Evolutionary conservation across 2,113 vertebrate genomes (phyloP), one percentile per base, ranked within the genome.

Genomic region (Anarhynchus alexandrinus): DNA sequence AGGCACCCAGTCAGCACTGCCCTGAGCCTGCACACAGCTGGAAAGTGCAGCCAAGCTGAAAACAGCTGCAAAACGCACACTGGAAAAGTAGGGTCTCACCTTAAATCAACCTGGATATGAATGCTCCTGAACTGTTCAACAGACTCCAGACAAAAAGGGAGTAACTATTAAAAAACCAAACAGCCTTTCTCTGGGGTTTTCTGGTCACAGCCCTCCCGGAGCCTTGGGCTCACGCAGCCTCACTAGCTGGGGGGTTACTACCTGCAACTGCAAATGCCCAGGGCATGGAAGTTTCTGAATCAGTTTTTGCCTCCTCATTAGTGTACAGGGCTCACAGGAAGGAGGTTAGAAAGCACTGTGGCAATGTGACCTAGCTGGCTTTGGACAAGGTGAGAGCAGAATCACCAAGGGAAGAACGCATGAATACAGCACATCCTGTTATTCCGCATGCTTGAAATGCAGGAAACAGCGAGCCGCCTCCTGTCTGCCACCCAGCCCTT

Each of bases 371-470:
- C 71, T 34, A 32, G 79, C 86, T 79, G 59, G 82, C 80, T 88
- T 22, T 14, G 19, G 85, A 47, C 73, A 82, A 82, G 90, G 90
- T 15, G 42, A 73, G 72, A 55, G 71, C 85, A 88, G 74, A 69
- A 64, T 3, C 0, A 4, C n/a, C 90, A 43, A 5, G 55, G 92
- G 90, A 90, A 88, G 74, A 3, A n/a, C n/a, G 86, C 65, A 74
- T 43, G 72, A 71, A 70, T 1, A 78, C 32, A 66, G 88, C 86
- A 88, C 69, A 90, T 96, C 96, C 96, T 95, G 96, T 93, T 96
- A 90, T 86, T 96, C 71, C 22, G 5, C 22, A 10, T 30, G 62
- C 87, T 78, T 77, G 88, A 67, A 90, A 83, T 0, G 2, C 82
- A 90, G 96, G 92, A 93, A 96, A 34, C 30, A 34, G 87, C 65